These are phyloP conservation scores for Palythoa grandis DNA, from an alignment of 92 coral and sea anemone species.

Conservation along the genomic window DNA sequence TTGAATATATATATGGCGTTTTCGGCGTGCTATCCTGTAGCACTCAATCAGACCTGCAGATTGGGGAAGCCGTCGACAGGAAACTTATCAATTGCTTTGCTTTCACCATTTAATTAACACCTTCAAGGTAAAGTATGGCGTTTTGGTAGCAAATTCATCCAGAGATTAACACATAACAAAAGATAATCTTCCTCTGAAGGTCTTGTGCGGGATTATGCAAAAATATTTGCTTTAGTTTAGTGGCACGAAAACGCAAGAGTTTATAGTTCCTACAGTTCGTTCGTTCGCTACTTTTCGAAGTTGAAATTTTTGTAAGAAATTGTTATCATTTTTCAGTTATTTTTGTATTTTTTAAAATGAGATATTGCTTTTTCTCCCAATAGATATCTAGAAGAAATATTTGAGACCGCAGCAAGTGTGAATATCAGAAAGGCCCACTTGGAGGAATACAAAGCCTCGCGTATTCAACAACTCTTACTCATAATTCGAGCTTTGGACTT, in stretches of 20 bases:
- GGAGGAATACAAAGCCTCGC: not conserved
- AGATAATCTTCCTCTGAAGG: not conserved
- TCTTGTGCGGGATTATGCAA: not conserved
- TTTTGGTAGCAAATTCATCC: not conserved
- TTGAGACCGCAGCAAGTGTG: not conserved
- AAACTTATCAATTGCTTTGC: not conserved
- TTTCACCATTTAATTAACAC: not conserved
- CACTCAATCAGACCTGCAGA: not conserved
- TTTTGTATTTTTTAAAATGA: not conserved
- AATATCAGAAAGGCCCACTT: not conserved
- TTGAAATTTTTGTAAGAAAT: not conserved
- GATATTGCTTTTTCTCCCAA: not conserved
- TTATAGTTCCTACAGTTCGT: not conserved
- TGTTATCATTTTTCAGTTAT: not conserved
- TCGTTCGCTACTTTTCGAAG: not conserved
- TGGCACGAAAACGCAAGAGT: not conserved
- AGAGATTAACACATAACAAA: not conserved
- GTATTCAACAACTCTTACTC: not conserved
- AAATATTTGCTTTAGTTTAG: not conserved
- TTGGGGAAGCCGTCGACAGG: not conserved
- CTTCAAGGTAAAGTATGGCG: not conserved
- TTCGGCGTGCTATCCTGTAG: not conserved
- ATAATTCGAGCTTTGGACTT: not conserved
- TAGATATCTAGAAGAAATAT: not conserved
- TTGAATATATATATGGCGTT: constrained; percentile 29